phyloP scores from a whole-genome alignment of 1,140 invertebrate genomes.

The Batillaria attramentaria region DNA sequence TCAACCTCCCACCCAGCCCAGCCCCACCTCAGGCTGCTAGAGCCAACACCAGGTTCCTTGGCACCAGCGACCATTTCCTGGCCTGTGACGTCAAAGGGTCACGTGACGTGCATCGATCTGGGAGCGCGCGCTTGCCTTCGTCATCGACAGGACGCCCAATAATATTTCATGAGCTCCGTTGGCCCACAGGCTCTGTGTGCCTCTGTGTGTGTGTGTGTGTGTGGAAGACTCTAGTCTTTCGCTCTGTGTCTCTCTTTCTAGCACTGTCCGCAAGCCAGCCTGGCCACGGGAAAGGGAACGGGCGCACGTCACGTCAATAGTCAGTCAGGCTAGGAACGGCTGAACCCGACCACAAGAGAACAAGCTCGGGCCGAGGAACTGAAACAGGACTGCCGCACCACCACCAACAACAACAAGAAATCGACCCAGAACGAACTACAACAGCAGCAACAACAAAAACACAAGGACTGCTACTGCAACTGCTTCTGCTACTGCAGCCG shows the following conservation, averaged over 20 bases:
- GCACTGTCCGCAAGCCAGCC: not conserved
- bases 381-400: not conserved
- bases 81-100: slow-evolving; percentile 36
- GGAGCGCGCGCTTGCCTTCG: not conserved
- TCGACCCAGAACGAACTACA: not conserved
- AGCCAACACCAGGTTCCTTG: not conserved
- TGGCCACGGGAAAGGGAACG: not conserved
- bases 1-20: not conserved
- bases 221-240: not conserved
- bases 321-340: too few relatives aligned
- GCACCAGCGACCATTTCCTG: slow-evolving; percentile 1
- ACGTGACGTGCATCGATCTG: slow-evolving; percentile 31
- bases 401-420: slow-evolving; percentile 3
- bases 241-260: not conserved
- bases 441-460: not conserved
- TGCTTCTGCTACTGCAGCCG: too few relatives aligned
- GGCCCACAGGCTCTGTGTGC: not conserved
- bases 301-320: not conserved
- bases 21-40: not conserved
- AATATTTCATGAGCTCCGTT: slow-evolving; percentile 11
- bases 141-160: slow-evolving; percentile 4
- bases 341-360: too few relatives aligned
- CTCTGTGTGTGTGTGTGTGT: not conserved
- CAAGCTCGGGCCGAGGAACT: not conserved
- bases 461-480: too few relatives aligned